phyloP scores from a whole-genome alignment of 2,888 invertebrate genomes.

The Artemia sinica region DNA sequence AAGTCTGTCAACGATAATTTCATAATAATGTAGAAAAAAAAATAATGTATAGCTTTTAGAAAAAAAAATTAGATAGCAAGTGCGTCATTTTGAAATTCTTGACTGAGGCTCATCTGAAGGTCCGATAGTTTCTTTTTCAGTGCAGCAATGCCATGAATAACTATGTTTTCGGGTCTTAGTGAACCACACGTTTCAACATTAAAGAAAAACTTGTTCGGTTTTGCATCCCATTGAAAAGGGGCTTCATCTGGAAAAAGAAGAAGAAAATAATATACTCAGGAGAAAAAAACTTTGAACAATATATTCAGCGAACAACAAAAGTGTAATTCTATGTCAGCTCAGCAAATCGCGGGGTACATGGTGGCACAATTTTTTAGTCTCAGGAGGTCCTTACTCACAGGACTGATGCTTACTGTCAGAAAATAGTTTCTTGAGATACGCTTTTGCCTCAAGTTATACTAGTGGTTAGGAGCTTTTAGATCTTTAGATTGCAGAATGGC shows the following conservation, averaged over 20 bases:
- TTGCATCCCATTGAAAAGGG: conserved; percentile 78
- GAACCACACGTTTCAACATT: conserved; percentile 93
- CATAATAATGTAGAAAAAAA: too few relatives aligned
- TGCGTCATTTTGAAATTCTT: conserved; percentile 68
- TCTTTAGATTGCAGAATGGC: too few relatives aligned
- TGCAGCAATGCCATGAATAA: conserved; percentile 79
- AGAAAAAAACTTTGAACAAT: conserved; percentile 19
- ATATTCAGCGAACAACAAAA: not conserved
- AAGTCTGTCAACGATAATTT: too few relatives aligned
- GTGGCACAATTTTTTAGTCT: not conserved
- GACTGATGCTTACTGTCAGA: too few relatives aligned
- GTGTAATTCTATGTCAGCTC: conserved; percentile 14
- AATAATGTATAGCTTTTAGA: too few relatives aligned
- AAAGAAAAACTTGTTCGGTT: conserved; percentile 89
- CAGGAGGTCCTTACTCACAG: too few relatives aligned
- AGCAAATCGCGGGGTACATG: not conserved
- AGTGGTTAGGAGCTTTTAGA: too few relatives aligned
- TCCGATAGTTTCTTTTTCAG: conserved; percentile 89
- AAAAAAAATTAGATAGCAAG: conserved; percentile 39
- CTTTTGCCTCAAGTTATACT: too few relatives aligned
- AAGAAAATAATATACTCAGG: conserved; percentile 25
- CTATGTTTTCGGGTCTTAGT: conserved; percentile 86
- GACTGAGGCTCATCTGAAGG: conserved; percentile 75
- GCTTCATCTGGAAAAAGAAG: conserved; percentile 51
- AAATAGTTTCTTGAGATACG: too few relatives aligned